Conservation (phyloP, 2,888 invertebrate genomes). For the Scaptodrosophila latifasciaeformis region DNA sequence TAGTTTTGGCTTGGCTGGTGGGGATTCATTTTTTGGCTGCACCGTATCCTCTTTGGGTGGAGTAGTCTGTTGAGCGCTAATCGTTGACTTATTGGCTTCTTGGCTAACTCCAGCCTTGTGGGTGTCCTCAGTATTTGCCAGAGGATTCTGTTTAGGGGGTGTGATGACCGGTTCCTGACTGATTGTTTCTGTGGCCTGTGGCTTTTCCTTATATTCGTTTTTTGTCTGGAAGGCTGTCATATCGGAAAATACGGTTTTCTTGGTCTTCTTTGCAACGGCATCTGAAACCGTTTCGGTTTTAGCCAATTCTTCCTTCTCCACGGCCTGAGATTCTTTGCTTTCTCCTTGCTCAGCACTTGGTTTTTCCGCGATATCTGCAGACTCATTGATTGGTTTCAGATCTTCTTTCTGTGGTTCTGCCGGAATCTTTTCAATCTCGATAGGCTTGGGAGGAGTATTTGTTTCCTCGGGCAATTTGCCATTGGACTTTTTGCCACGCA, state of each 20-base stretch:
- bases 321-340: background rate
- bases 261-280: constrained; percentile 73
- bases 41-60: too few species aligned
- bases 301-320: constrained; percentile 34
- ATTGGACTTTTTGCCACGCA: constrained; percentile 65
- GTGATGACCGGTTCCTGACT: too few species aligned
- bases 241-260: constrained; percentile 72
- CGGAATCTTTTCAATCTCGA: background rate
- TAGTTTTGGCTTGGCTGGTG: too few species aligned
- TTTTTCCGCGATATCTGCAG: too few species aligned
- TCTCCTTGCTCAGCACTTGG: background rate
- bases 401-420: constrained; percentile 11
- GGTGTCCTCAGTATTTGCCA: too few species aligned
- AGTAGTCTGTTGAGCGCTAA: too few species aligned
- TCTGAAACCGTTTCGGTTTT: constrained; percentile 70
- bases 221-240: constrained; percentile 16
- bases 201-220: too few species aligned
- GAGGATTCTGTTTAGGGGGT: too few species aligned
- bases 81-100: too few species aligned
- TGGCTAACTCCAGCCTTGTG: too few species aligned
- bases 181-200: too few species aligned
- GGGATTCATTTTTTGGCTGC: too few species aligned
- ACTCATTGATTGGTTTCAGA: constrained; percentile 10
- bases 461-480: constrained; percentile 26
- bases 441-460: background rate